Conservation (phyloP, 2,888 invertebrate species). For the Dendrolimus pini region DNA sequence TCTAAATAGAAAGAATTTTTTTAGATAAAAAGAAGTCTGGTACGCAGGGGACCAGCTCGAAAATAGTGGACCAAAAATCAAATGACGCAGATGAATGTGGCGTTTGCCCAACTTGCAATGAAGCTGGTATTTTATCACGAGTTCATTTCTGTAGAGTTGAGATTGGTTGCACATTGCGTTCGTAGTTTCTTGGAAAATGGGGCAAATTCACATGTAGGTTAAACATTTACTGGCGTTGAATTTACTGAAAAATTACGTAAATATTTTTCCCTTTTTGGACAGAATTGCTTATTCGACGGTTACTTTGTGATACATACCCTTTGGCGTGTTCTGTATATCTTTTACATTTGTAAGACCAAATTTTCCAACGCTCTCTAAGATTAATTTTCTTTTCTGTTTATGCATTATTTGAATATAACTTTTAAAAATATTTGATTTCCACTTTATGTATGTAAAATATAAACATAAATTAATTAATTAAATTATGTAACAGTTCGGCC, state of each 20-base stretch:
- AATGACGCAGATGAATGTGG: constrained; percentile 16
- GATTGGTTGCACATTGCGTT: neutral
- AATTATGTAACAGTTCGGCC: no score
- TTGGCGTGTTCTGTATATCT: neutral
- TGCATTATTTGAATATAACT: neutral
- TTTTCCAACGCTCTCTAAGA: neutral
- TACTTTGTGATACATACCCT: neutral
- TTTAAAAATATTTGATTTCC: no score
- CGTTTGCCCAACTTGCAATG: constrained; percentile 23
- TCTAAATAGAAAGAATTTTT: constrained; percentile 4
- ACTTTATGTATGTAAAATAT: no score
- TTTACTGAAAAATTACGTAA: neutral
- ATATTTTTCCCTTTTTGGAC: constrained; percentile 1
- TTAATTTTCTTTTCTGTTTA: neutral
- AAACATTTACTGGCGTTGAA: neutral
- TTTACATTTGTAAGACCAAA: neutral
- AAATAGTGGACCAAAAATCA: constrained; percentile 9
- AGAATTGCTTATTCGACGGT: neutral
- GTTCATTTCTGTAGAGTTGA: neutral
- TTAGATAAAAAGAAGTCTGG: constrained; percentile 5
- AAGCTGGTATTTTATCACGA: constrained; percentile 16
- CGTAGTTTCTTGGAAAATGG: neutral
- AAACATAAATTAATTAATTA: no score
- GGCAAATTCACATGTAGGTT: neutral
- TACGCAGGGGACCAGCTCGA: neutral